Conservation (phyloP, 2,797 vertebrate species). For the Rhincodon typus region DNA sequence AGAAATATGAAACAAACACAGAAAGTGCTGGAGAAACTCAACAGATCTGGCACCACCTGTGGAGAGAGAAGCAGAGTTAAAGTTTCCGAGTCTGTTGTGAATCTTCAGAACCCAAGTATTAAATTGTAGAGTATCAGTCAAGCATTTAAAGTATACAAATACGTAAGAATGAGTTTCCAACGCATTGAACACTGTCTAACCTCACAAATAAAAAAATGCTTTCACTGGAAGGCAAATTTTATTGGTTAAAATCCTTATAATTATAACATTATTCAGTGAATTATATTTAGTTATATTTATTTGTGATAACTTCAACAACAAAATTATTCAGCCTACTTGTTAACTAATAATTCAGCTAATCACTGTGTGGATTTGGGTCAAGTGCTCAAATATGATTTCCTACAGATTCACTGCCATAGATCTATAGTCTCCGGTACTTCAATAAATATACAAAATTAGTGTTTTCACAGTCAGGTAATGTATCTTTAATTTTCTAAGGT, state of each 20-base stretch:
- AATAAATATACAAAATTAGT: not conserved
- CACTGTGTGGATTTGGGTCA: too few species aligned
- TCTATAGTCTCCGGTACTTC: not conserved
- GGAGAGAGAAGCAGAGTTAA: too few species aligned
- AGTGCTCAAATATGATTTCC: not conserved
- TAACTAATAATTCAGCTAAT: not conserved
- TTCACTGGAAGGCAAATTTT: not conserved
- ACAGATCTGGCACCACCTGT: too few species aligned
- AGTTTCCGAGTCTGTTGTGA: too few species aligned
- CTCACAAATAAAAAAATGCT: not conserved
- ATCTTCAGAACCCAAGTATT: too few species aligned
- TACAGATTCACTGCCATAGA: not conserved
- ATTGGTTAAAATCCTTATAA: not conserved
- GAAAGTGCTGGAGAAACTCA: too few species aligned
- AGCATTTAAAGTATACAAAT: not conserved
- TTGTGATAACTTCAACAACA: not conserved
- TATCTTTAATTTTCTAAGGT: constrained; percentile 42
- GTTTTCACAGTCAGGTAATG: not conserved
- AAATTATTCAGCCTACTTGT: not conserved
- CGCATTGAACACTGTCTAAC: not conserved
- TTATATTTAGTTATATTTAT: not conserved
- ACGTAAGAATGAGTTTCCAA: not conserved
- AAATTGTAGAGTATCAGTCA: constrained; percentile 9
- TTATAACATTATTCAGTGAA: not conserved
- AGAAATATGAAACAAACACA: too few species aligned